A percentile compares a stretch with the other conserved stretches of the same genome.
Evolutionary conservation across 64 coral and sea anemone species (phyloP).

Genomic region (Orbicella faveolata): DNA sequence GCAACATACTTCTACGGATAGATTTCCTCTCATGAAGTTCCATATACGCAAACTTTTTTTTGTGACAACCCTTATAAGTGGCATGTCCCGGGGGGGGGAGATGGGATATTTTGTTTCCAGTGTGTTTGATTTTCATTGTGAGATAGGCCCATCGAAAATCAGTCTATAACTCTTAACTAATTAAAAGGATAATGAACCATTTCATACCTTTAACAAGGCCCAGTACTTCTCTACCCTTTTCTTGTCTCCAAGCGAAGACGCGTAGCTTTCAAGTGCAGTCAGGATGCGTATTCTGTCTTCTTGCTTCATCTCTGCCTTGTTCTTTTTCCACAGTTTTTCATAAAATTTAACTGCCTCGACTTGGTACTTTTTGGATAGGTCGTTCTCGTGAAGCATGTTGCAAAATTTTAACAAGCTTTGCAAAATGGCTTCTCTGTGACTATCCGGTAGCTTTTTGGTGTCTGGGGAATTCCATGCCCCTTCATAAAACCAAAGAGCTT

Average conservation of each 20-base stretch:
- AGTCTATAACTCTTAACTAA: background rate
- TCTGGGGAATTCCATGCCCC: conserved; percentile 26
- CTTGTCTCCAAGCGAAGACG: background rate
- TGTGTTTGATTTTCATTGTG: no score
- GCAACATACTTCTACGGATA: no score
- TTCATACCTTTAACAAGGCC: background rate
- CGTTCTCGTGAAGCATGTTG: background rate
- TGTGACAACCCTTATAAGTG: background rate
- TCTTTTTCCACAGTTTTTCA: conserved; percentile 10
- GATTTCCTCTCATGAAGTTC: no score
- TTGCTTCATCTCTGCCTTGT: background rate
- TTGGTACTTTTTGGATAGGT: background rate
- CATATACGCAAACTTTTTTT: no score
- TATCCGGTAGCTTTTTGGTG: background rate
- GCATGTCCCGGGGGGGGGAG: no score
- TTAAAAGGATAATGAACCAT: background rate
- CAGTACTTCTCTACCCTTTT: background rate
- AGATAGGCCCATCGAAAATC: background rate
- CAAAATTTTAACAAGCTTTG: background rate
- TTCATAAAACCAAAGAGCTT: conserved; percentile 32
- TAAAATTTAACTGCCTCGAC: background rate
- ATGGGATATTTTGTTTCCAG: background rate
- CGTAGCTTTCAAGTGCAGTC: background rate
- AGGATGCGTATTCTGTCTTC: background rate
- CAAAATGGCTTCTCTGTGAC: background rate